Conservation (phyloP, 2,113 vertebrate species). For the Calonectris borealis region DNA sequence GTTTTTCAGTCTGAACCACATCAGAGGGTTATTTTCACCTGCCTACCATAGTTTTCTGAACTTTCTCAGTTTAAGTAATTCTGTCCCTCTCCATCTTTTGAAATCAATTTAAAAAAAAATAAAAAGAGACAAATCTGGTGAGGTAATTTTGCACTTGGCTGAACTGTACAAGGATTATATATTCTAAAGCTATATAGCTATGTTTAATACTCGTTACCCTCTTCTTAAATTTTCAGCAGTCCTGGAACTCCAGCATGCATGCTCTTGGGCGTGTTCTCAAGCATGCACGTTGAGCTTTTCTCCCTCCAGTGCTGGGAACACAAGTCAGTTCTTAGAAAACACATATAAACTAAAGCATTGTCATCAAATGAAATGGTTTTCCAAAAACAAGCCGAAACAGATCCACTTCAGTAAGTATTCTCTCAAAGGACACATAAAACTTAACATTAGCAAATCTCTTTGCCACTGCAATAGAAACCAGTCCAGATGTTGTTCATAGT, state of each 20-base stretch:
- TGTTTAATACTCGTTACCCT: not conserved
- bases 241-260: not conserved
- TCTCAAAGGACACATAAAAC: not conserved
- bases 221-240: not conserved
- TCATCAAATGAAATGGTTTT: not conserved
- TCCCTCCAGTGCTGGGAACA: not conserved
- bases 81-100: not conserved
- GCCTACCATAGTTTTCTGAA: not conserved
- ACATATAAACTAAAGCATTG: not conserved
- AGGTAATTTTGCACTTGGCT: not conserved
- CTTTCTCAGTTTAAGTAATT: not conserved
- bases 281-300: not conserved
- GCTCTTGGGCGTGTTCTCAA: not conserved
- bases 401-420: not conserved
- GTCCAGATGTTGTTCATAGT: not conserved
- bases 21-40: not conserved
- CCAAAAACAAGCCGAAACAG: not conserved
- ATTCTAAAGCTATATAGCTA: not conserved
- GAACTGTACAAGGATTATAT: not conserved
- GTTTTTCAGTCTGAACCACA: not conserved
- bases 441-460: not conserved
- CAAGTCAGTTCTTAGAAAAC: not conserved
- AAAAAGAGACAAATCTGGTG: not conserved
- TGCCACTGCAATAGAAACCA: not conserved
- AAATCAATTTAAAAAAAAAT: not conserved